These are phyloP conservation scores for Pantelozetes paolii DNA, from an alignment of 2,888 invertebrate species.

Conservation along the genomic window DNA sequence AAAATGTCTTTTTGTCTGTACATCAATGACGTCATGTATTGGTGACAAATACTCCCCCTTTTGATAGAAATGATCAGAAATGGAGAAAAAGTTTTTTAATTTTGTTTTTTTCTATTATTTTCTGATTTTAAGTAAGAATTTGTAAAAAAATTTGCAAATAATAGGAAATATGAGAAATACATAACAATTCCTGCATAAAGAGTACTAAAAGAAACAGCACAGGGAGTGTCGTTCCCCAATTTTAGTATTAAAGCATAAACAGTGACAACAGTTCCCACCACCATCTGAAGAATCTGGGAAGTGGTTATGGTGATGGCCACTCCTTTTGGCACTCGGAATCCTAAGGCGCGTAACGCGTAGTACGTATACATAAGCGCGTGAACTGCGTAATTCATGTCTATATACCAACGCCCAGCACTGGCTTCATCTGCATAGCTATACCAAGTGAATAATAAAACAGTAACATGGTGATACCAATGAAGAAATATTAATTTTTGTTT, in stretches of 20 bases:
- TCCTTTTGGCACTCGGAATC: constrained; percentile 68
- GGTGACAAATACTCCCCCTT: too few relatives aligned
- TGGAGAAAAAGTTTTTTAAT: too few relatives aligned
- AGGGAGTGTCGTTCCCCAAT: constrained; percentile 58
- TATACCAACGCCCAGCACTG: constrained; percentile 70
- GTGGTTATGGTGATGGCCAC: constrained; percentile 86
- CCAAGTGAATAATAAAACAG: constrained; percentile 89
- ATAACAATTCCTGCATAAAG: constrained; percentile 83
- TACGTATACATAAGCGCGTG: constrained; percentile 77
- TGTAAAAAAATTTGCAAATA: constrained; percentile 90
- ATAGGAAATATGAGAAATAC: constrained; percentile 89
- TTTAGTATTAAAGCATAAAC: constrained; percentile 70
- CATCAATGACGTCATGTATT: too few relatives aligned
- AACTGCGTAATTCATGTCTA: constrained; percentile 89
- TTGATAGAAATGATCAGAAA: too few relatives aligned
- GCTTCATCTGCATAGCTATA: constrained; percentile 63
- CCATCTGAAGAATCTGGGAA: constrained; percentile 87
- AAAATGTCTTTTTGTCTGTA: too few relatives aligned
- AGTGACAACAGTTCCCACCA: constrained; percentile 86
- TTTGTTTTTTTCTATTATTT: too few relatives aligned
- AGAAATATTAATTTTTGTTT: constrained; percentile 90
- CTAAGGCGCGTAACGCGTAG: constrained; percentile 66
- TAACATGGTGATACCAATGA: constrained; percentile 96
- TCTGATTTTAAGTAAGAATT: constrained; percentile 77
- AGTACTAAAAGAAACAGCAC: constrained; percentile 77